These are phyloP conservation scores for Trogon surrucura DNA, from an alignment of 2,113 vertebrate species.

Conservation along the genomic window DNA sequence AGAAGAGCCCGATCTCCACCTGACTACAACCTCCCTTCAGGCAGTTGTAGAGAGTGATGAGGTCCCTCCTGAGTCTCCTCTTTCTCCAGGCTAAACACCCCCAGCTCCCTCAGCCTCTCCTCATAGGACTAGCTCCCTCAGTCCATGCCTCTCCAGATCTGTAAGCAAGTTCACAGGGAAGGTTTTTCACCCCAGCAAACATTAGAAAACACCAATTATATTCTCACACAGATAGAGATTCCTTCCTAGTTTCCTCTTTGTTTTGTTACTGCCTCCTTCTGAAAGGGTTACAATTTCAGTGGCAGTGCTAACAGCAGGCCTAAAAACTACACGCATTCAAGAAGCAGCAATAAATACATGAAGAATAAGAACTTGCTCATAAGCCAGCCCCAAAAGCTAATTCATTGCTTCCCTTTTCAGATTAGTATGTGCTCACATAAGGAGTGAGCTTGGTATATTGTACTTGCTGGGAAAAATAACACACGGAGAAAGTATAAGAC, in stretches of 20 bases:
- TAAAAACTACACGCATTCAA: not conserved
- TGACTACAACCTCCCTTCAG: no score
- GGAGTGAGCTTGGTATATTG: not conserved
- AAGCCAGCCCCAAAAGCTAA: not conserved
- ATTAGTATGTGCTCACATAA: not conserved
- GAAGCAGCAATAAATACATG: not conserved
- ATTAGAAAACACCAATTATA: not conserved
- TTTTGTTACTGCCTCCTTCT: not conserved
- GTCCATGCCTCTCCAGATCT: not conserved
- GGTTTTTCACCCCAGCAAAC: not conserved
- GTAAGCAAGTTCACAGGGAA: accelerated
- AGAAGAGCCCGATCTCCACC: no score
- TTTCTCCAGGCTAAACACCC: no score
- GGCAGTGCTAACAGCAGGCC: not conserved
- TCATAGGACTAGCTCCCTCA: no score
- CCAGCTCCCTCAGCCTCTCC: no score
- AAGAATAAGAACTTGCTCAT: not conserved
- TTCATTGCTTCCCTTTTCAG: slow-evolving; percentile 12
- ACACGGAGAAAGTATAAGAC: not conserved
- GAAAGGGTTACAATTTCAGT: not conserved
- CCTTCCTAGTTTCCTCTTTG: not conserved
- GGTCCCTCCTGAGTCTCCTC: no score
- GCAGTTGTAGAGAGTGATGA: no score
- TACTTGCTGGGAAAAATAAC: slow-evolving; percentile 9
- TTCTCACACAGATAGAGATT: not conserved